These are phyloP conservation scores for Plutomurus gul DNA, from an alignment of 1,140 invertebrate genomes.

Conservation along the genomic window DNA sequence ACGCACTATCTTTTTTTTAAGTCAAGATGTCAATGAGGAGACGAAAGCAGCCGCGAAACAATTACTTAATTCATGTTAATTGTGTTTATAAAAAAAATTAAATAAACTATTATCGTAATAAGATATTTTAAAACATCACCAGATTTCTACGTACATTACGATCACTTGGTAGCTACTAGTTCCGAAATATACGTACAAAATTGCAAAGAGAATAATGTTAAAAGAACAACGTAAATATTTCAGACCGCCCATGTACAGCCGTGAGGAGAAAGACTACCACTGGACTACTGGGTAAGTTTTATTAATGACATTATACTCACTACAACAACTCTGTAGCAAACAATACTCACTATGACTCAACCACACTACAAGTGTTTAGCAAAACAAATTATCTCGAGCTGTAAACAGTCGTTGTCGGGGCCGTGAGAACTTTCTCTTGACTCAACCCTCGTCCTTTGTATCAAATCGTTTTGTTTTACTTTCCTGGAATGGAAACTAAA, in stretches of 20 bases:
- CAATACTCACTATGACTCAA: not conserved
- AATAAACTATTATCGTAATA: no score
- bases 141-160: no score
- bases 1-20: no score
- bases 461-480: not conserved
- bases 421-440: constrained; percentile 17
- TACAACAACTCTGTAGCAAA: not conserved
- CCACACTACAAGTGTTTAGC: constrained; percentile 21
- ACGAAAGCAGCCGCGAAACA: no score
- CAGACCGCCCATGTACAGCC: constrained; percentile 79
- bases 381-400: not conserved
- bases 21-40: no score
- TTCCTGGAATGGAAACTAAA: not conserved
- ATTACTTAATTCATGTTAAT: no score
- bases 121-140: no score
- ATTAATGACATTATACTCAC: constrained; percentile 31
- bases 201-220: no score
- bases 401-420: not conserved
- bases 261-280: constrained; percentile 74
- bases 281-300: constrained; percentile 62
- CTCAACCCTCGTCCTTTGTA: not conserved
- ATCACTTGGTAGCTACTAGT: no score
- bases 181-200: no score
- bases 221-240: no score
- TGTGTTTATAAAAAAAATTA: no score